Conservation (phyloP, 2,797 vertebrate species). For the Selene dorsalis region DNA sequence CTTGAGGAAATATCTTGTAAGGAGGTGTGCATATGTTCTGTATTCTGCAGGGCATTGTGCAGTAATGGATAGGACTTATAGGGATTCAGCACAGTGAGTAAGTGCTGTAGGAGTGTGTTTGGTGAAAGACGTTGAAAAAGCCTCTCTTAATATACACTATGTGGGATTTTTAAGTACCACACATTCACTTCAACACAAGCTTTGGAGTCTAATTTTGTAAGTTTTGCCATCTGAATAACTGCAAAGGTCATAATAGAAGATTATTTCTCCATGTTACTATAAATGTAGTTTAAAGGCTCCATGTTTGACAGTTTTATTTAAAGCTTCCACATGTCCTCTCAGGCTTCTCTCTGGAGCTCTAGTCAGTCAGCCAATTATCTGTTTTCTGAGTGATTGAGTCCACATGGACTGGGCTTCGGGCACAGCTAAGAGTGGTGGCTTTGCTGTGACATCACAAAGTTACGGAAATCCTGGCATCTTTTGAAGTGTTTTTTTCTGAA, state of each 20-base stretch:
- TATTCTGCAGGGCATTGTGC: slow-evolving; percentile 18
- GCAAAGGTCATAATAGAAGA: slow-evolving; percentile 20
- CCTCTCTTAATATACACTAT: slow-evolving; percentile 33
- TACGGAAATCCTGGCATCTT: no score
- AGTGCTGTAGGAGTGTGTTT: slow-evolving; percentile 46
- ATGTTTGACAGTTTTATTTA: no score
- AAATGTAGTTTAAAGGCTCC: background rate
- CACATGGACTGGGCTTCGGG: no score
- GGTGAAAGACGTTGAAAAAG: slow-evolving; percentile 34
- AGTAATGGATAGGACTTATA: slow-evolving; percentile 36
- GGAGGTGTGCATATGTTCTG: slow-evolving; percentile 47
- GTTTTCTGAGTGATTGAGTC: no score
- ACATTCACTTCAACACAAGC: slow-evolving; percentile 25
- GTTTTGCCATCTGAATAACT: slow-evolving; percentile 28
- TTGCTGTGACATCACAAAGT: no score
- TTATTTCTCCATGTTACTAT: background rate
- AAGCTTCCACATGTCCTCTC: no score
- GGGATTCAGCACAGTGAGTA: slow-evolving; percentile 40
- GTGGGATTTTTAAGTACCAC: slow-evolving; percentile 43
- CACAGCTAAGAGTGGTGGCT: no score
- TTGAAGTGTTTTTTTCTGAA: no score
- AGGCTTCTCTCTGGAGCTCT: no score
- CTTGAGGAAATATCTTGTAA: slow-evolving; percentile 16
- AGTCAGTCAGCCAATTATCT: no score
- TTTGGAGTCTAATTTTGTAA: slow-evolving; percentile 21